phyloP scores from a whole-genome alignment of 2,888 invertebrate genomes.

The Philonicus albiceps region DNA sequence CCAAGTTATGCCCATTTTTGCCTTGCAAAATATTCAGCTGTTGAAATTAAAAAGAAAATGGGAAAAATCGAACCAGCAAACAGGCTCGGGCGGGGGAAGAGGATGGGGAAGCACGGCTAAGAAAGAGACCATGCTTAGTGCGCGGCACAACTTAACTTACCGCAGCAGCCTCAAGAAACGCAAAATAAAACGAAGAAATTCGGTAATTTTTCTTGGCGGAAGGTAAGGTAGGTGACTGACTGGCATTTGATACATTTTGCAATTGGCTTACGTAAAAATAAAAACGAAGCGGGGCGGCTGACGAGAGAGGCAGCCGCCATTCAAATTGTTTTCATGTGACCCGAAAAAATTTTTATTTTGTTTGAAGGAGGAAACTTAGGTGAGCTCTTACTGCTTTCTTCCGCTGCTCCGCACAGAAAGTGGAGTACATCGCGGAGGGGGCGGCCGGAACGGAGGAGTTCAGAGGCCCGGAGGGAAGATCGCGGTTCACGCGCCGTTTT shows the following conservation, averaged over 20 bases:
- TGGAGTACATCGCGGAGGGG: background rate
- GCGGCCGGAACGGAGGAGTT: background rate
- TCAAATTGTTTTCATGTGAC: constrained; percentile 32
- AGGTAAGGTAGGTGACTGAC: constrained; percentile 27
- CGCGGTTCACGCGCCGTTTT: background rate
- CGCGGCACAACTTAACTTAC: background rate
- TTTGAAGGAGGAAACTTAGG: constrained; percentile 17
- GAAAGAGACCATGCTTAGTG: background rate
- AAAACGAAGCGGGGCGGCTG: background rate
- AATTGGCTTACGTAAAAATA: constrained; percentile 37
- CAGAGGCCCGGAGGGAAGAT: background rate
- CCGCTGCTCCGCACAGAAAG: background rate
- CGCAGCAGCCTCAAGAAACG: constrained; percentile 6
- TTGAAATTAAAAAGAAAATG: constrained; percentile 28
- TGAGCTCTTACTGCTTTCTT: constrained; percentile 21
- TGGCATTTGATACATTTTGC: constrained; percentile 39
- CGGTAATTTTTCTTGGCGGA: constrained; percentile 32
- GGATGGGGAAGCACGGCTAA: background rate
- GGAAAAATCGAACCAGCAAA: background rate
- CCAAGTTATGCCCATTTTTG: constrained; percentile 34
- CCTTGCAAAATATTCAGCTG: constrained; percentile 38
- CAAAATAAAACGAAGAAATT: constrained; percentile 36
- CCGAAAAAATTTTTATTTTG: constrained; percentile 23
- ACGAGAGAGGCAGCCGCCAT: background rate
- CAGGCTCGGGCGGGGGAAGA: background rate